Base-by-base conservation (phyloP, 2,797 vertebrate genomes). In the Sebastolobus alascanus region DNA sequence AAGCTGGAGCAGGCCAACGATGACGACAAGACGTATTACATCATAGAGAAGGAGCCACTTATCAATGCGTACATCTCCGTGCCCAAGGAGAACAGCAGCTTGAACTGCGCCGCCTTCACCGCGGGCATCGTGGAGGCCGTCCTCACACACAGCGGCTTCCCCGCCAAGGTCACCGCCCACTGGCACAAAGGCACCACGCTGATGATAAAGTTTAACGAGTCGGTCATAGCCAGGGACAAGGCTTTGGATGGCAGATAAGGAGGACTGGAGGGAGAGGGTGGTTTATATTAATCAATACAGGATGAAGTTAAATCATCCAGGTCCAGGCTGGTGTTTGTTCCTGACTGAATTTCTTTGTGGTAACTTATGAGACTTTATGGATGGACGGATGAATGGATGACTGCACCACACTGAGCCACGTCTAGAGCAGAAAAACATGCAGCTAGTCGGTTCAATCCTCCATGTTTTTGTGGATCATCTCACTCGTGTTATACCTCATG, bases 181-280 rank as follows among this genome's bases (percentile, higher is more conserved):
- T 99, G 98, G 98, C 98, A 99, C 95, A 99, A 99, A 90, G 97
- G 98, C 68, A 99, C 98, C 90, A 99, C 98, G 0, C 97, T 99
- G 35, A 99, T 99, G 98, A 99, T 99, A 79, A 98, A 98, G 92
- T 99, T 99, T 7, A 97, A 98, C 1, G 97, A 98, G 85, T 96
- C 96, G 0, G 98, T 99, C 37, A 97, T 99, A 10, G 94, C 96
- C 20, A 94, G 98, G 0, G 98, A 99, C 81, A 97, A 97, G 87
- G 95, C 97, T 27, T 64, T 99, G 87, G 98, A 99, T 38, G 97
- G 98, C 29, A 96, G 97, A 84, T 99, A 95, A 95, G 31, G 29
- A 46, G 35, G 33, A 55, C 20, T 5, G 29, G 14, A 18, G 31
- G 37, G n/a, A 20, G 40, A 0, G 38, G 14, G 25, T 6, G 22